Base-by-base conservation (phyloP, 2,888 invertebrate genomes). In the Fragum sueziense region DNA sequence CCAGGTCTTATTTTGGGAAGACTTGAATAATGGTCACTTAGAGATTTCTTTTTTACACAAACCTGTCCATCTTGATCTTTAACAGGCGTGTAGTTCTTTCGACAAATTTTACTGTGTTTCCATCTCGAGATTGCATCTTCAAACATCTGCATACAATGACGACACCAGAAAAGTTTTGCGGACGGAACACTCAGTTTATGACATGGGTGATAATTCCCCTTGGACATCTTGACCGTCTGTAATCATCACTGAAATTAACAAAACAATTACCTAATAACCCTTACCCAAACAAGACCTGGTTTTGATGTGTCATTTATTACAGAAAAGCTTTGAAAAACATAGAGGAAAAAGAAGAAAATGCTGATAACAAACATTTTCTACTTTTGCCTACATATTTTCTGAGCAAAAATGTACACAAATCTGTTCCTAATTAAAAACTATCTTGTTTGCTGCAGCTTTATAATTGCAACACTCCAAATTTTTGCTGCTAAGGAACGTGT, bases 71-170 rank as follows among this genome's bases (percentile, higher is more conserved):
- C 76, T 41, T 73, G 65, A 73, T 81, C 81, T 59, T 84, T 84
- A 1, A 65, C 71, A 57, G 77, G 77, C 37, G 70, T 52, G 59
- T 79, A 79, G 20, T 73, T 65, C 59, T 52, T 74, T 17, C 79
- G 80, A 74, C 91, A 91, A 41, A 81, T 86, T 67, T 88, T 88
- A 72, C 91, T 91, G 80, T 91, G 91, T 34, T 89, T 85, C 91
- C 91, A 91, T 71, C 91, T 84, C 17, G 88, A 85, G 37, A 91
- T 91, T n/a, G 91, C 88, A 81, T 91, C 90, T 75, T 88, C 88
- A 80, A 91, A 91, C 78, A 88, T 89, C 79, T 88, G 86, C 89
- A 90, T 90, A 76, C 91, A 91, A 80, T 91, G 91, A 3, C 91
- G 87, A 75, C 91, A 91, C 90, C 90, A 90, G 80, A 90, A 91